Evolutionary conservation across 2,888 invertebrate genomes (phyloP).

Genomic region (Leucophenga maculata): DNA sequence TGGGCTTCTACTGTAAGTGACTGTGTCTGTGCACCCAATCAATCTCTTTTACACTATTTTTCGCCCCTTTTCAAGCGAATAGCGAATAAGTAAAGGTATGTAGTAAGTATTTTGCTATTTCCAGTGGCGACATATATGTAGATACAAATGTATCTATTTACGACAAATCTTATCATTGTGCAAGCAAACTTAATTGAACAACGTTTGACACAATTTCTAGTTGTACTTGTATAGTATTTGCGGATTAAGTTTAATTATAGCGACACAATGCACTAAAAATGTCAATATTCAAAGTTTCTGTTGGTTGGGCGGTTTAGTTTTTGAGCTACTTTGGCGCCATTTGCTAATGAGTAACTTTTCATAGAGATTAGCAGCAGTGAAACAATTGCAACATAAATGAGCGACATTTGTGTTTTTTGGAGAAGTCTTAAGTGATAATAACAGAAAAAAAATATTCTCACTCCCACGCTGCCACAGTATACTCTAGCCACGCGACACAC

Average conservation of each 20-base stretch:
- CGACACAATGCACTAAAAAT: slow-evolving; percentile 9
- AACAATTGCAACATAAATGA: slow-evolving; percentile 45
- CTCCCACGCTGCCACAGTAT: neutral
- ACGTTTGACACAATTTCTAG: slow-evolving; percentile 61
- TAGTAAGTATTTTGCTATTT: too few relatives aligned
- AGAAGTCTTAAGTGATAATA: neutral
- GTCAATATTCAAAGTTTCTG: slow-evolving; percentile 7
- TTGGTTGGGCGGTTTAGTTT: neutral
- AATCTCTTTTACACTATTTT: slow-evolving; percentile 42
- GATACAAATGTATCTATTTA: slow-evolving; percentile 2
- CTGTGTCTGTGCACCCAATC: slow-evolving; percentile 42
- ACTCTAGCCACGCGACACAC: neutral
- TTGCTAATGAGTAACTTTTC: neutral
- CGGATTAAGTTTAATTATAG: slow-evolving; percentile 27
- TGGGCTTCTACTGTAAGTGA: slow-evolving; percentile 35
- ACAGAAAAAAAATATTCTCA: slow-evolving; percentile 17
- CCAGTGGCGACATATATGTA: neutral
- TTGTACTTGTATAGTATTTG: slow-evolving; percentile 9
- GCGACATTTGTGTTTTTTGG: slow-evolving; percentile 50
- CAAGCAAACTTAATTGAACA: slow-evolving; percentile 60
- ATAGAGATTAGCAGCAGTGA: neutral
- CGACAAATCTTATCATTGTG: slow-evolving; percentile 51
- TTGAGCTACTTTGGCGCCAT: neutral
- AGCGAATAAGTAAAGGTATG: neutral
- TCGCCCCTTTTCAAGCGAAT: slow-evolving; percentile 4